Percentiles rank a stretch among this genome's conserved stretches.
Conservation (phyloP, 2,113 vertebrate genomes). For the Apistogramma diplotaenia region DNA sequence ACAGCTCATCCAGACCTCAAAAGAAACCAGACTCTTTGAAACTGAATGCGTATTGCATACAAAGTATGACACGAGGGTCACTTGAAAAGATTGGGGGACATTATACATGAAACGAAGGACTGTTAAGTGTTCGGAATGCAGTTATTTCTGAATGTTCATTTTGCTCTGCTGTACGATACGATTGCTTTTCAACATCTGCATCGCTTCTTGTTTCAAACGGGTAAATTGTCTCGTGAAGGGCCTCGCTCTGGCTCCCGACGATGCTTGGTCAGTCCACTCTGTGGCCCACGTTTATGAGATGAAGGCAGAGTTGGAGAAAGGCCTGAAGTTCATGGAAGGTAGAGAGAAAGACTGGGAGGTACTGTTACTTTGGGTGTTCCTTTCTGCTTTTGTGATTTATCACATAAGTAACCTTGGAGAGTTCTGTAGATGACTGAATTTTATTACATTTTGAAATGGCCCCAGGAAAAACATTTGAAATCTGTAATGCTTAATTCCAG, state of each 20-base stretch:
- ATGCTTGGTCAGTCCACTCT: constrained; percentile 89
- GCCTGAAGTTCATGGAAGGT: constrained; percentile 85
- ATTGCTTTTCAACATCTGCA: not conserved
- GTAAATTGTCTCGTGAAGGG: constrained; percentile 71
- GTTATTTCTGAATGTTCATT: not conserved
- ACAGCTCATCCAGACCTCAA: not conserved
- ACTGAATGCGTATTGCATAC: not conserved
- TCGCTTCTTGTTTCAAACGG: not conserved
- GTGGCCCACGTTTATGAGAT: constrained; percentile 93
- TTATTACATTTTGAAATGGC: not conserved
- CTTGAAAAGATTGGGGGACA: not conserved
- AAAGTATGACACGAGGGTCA: constrained; percentile 1
- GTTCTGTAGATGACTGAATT: not conserved
- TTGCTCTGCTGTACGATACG: not conserved
- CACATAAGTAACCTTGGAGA: not conserved
- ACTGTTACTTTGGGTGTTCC: not conserved
- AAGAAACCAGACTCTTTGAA: not conserved
- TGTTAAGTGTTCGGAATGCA: not conserved
- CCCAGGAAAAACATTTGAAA: not conserved
- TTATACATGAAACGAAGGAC: not conserved
- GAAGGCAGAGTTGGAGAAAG: constrained; percentile 84
- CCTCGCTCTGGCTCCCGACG: constrained; percentile 78
- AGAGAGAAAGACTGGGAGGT: constrained; percentile 91
- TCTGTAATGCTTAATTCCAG: constrained; percentile 69
- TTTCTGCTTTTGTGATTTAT: not conserved